Conservation (phyloP, 2,888 invertebrate genomes). For the Drosophila subquinaria region DNA sequence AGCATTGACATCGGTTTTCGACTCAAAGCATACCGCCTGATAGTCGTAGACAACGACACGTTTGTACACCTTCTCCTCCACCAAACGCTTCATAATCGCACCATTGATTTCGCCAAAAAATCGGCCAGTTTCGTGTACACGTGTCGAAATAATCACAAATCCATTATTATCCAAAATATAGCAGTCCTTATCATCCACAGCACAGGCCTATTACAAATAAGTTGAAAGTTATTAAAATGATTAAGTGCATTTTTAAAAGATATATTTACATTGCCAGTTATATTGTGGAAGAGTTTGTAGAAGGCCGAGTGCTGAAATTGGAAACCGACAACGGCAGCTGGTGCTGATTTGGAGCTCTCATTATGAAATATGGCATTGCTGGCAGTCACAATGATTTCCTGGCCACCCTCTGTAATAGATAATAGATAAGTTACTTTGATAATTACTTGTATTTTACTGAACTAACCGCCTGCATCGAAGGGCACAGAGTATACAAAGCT, state of each 20-base stretch:
- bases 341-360: slow-evolving; percentile 88
- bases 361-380: slow-evolving; percentile 92
- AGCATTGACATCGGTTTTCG: slow-evolving; percentile 88
- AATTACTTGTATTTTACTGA: rapidly evolving
- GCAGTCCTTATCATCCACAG: slow-evolving; percentile 90
- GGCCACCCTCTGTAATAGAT: slow-evolving; percentile 70
- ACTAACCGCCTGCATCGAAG: slow-evolving; percentile 87
- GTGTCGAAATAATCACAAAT: slow-evolving; percentile 92
- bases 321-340: slow-evolving; percentile 90
- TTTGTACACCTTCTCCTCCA: slow-evolving; percentile 91
- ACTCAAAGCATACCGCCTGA: slow-evolving; percentile 94
- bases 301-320: slow-evolving; percentile 93
- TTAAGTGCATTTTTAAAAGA: background rate
- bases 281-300: slow-evolving; percentile 91
- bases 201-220: slow-evolving; percentile 86
- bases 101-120: slow-evolving; percentile 95
- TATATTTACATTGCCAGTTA: slow-evolving; percentile 89
- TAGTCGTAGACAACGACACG: slow-evolving; percentile 93
- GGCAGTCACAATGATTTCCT: slow-evolving; percentile 92
- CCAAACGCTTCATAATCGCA: slow-evolving; percentile 90
- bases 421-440: background rate
- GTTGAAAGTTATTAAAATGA: background rate
- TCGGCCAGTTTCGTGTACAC: slow-evolving; percentile 90
- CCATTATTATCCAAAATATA: slow-evolving; percentile 96
- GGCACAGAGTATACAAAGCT: slow-evolving; percentile 94